Evolutionary conservation across 1,140 invertebrate species (phyloP), one percentile per base, ranked within the genome.

Genomic region (Cotesia chilonis): DNA sequence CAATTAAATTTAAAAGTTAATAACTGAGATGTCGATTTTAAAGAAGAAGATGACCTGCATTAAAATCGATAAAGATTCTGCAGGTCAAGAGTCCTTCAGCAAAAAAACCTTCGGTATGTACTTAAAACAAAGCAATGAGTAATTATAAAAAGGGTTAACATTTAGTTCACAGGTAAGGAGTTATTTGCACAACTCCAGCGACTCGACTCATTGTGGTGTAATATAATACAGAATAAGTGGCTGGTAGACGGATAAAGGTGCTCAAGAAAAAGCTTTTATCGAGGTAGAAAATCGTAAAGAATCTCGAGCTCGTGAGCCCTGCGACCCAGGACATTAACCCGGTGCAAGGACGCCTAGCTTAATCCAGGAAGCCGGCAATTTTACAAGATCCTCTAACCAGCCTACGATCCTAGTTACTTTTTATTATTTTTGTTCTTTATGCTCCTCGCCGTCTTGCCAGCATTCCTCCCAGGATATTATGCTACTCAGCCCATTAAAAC

Each of bases 251-350:
- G 36, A 38, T 9, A 3, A 37, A 65, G 20, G 63, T 47, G 63
- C 47, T 51, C 14, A 54, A 36, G 28, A 55, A 54, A 54, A 36
- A 67, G 20, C 3, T 54, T 67, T 36, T 55, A 67, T 67, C 63
- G 37, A 54, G 37, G 64, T 37, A 28, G n/a, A 10, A 20, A 54
- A 71, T 10, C 59, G 37, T 69, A 14, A 14, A 10, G 17, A 54
- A 71, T 10, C 59, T n/a, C 60, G 28, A 41, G 36, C 3, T 54
- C 52, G 35, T 54, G 64, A 54, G 38, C 63, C 63, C 60, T 67
- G 38, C 57, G 70, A 66, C 59, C 51, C 61, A 75, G 74, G 74
- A 72, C 74, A 38, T 75, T 75, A 72, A 75, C 74, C 74, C 61
- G 74, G 54, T 36, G 68, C 74, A 75, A 75, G 74, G 74, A 75